A percentile compares a stretch with the other conserved stretches of the same genome.
phyloP scores from a whole-genome alignment of 2,113 vertebrate genomes.

The Mormyrus iriodes region DNA sequence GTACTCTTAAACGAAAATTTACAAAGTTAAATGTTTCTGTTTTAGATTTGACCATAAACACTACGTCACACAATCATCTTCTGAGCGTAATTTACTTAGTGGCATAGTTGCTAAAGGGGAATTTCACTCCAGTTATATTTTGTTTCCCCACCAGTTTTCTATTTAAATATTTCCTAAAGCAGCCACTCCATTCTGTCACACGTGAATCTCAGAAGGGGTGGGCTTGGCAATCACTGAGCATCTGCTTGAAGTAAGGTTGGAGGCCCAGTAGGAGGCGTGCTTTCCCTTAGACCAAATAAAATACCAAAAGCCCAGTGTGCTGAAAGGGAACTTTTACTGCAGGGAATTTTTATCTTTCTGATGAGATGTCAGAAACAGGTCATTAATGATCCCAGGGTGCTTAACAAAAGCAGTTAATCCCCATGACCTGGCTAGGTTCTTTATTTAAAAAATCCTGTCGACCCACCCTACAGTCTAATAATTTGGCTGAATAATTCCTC shows the following conservation, averaged over 20 bases:
- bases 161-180: neutral
- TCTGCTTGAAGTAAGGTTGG: neutral
- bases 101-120: neutral
- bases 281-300: neutral
- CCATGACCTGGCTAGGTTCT: neutral
- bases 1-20: neutral
- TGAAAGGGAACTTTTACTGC: neutral
- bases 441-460: neutral
- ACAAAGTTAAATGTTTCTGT: neutral
- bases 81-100: neutral
- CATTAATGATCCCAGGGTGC: neutral
- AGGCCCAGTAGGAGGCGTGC: neutral
- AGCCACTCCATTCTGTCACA: neutral
- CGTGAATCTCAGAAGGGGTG: neutral
- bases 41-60: neutral
- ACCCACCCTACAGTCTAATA: neutral
- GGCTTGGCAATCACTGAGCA: neutral
- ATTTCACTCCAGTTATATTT: neutral
- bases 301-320: neutral
- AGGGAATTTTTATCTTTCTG: neutral
- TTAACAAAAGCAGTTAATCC: neutral
- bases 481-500: neutral
- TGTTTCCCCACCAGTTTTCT: neutral
- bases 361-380: neutral
- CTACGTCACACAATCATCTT: neutral